Conservation (phyloP, 92 coral and sea anemone genomes). For the Porites divaricata region DNA sequence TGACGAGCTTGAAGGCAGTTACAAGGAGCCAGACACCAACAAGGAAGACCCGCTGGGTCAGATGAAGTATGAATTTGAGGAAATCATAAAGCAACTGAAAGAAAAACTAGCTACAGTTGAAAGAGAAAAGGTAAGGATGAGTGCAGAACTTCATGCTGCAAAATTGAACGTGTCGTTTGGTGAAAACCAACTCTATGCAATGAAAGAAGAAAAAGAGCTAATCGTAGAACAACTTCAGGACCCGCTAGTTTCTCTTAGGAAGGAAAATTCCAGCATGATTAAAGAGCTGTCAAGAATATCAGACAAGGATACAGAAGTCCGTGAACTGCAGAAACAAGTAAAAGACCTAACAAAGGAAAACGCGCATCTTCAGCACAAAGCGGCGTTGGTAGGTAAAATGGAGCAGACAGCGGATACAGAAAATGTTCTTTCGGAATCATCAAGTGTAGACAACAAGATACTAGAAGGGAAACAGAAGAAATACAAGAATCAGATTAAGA, state of each 20-base stretch:
- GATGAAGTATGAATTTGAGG: not conserved
- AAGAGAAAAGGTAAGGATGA: not conserved
- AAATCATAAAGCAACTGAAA: not conserved
- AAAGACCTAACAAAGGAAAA: not conserved
- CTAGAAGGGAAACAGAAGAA: not conserved
- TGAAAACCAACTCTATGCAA: not conserved
- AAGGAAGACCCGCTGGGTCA: not conserved
- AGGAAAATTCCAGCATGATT: not conserved
- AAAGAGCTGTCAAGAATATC: not conserved
- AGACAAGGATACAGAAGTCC: not conserved
- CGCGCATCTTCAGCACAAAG: not conserved
- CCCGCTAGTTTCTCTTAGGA: not conserved
- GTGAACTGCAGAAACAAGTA: conserved; percentile 2
- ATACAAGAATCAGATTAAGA: not conserved
- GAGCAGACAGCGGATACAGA: not conserved
- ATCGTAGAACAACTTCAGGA: not conserved
- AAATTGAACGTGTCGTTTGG: not conserved
- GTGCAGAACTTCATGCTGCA: not conserved
- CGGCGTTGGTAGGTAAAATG: not conserved
- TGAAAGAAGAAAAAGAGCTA: not conserved
- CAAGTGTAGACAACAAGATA: not conserved
- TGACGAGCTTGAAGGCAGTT: not conserved
- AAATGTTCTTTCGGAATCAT: not conserved
- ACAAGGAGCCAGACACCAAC: not conserved
- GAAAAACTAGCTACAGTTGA: not conserved